phyloP scores from a whole-genome alignment of 2,797 vertebrate species.

The Melanitta fusca region DNA sequence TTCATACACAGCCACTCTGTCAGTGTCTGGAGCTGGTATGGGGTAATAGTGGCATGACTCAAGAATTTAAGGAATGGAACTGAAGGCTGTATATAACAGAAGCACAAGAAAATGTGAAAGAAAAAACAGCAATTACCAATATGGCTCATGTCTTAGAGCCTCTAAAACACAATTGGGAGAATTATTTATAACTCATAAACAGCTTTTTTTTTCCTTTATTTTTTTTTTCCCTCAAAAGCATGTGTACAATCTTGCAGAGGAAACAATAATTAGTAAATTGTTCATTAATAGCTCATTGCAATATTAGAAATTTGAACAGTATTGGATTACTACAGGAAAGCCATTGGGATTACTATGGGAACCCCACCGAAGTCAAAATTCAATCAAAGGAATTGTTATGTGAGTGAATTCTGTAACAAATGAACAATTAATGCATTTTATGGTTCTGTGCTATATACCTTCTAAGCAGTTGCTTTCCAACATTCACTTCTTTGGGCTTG shows the following conservation, averaged over 20 bases:
- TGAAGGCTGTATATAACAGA: background rate
- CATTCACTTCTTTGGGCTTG: background rate
- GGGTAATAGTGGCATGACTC: background rate
- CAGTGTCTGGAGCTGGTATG: background rate
- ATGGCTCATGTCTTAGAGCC: background rate
- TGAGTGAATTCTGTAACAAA: background rate
- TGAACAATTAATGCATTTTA: background rate
- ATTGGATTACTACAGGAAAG: slow-evolving; percentile 6
- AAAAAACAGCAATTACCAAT: background rate
- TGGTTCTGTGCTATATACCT: background rate
- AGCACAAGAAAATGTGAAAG: background rate
- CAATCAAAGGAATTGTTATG: background rate
- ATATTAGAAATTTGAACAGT: background rate
- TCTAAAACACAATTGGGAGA: background rate
- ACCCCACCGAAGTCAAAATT: background rate
- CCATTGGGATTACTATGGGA: background rate
- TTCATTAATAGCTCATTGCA: background rate
- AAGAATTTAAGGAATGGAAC: background rate
- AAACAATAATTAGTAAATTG: slow-evolving; percentile 1
- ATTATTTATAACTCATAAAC: background rate
- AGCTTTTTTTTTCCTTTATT: background rate
- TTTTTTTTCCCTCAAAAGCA: background rate
- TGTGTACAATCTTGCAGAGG: background rate
- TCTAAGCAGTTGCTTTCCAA: background rate
- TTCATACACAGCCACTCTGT: background rate